A percentile compares a stretch with the other conserved stretches of the same genome.
Conservation (phyloP, 2,888 invertebrate genomes). For the Dryadula phaetusa region DNA sequence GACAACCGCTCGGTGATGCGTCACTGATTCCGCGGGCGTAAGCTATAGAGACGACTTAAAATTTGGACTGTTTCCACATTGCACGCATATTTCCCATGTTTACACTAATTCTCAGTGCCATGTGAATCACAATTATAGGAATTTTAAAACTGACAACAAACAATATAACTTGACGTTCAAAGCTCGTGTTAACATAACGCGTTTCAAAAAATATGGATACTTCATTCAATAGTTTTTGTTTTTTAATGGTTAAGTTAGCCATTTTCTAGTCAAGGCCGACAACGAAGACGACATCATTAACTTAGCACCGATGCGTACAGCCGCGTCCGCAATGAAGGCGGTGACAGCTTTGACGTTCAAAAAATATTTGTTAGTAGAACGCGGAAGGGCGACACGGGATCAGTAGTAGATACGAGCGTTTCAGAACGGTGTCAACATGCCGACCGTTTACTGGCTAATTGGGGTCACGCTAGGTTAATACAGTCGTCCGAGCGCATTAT, state of each 20-base stretch:
- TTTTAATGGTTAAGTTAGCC: not conserved
- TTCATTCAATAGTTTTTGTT: not conserved
- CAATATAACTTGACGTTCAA: no score
- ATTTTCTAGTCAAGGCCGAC: not conserved
- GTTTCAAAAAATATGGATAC: not conserved
- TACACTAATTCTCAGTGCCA: conserved; percentile 28
- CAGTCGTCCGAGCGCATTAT: conserved; percentile 54
- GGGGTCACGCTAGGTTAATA: conserved; percentile 55
- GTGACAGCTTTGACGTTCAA: conserved; percentile 1
- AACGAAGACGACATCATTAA: not conserved
- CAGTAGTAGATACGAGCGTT: not conserved
- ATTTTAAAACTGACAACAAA: conserved; percentile 7
- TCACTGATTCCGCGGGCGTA: conserved; percentile 35
- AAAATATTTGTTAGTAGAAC: conserved; percentile 1
- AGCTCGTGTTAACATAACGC: no score
- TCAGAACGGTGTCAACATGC: conserved; percentile 29
- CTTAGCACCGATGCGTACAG: not conserved
- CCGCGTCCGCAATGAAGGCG: not conserved
- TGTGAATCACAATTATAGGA: conserved; percentile 36
- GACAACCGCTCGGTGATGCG: conserved; percentile 28
- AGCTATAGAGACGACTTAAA: conserved; percentile 43
- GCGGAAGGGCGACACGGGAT: not conserved
- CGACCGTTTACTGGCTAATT: conserved; percentile 39
- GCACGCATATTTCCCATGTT: conserved; percentile 42
- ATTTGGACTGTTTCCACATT: conserved; percentile 55